Conservation (phyloP, 1,140 invertebrate species). For the Mizuhopecten yessoensis region DNA sequence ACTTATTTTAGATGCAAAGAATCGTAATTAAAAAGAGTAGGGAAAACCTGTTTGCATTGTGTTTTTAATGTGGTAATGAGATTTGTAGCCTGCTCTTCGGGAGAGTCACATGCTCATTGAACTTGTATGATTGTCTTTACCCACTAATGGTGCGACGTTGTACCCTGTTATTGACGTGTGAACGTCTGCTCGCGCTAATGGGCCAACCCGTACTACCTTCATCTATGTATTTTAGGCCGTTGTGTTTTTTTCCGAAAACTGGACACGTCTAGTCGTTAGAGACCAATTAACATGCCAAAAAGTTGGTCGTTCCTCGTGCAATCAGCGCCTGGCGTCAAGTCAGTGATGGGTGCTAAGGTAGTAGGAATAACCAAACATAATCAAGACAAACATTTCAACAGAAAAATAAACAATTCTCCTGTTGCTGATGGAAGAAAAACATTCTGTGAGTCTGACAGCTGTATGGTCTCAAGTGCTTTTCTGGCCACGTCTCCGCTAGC, state of each 20-base stretch:
- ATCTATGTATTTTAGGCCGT: neutral
- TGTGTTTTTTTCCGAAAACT: conserved; percentile 15
- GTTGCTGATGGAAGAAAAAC: conserved; percentile 26
- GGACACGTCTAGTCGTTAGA: conserved; percentile 32
- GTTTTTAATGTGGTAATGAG: neutral
- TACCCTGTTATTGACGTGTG: conserved; percentile 11
- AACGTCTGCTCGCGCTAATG: neutral
- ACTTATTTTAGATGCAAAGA: conserved; percentile 15
- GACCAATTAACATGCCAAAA: conserved; percentile 38
- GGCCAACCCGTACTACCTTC: neutral
- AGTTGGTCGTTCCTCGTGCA: neutral
- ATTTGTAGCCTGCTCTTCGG: neutral
- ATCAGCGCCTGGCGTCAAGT: neutral
- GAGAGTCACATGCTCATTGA: neutral
- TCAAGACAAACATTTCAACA: conserved; percentile 34
- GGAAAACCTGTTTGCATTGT: neutral
- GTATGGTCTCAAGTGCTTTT: conserved; percentile 26
- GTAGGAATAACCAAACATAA: neutral
- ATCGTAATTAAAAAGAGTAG: conserved; percentile 25
- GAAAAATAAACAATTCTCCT: neutral
- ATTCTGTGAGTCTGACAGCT: neutral
- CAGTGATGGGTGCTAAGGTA: neutral
- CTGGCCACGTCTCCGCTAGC: neutral
- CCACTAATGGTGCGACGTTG: conserved; percentile 24
- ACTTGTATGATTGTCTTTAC: neutral